Evolutionary conservation across 2,888 invertebrate genomes (phyloP).

Genomic region (Apotomis turbidana): DNA sequence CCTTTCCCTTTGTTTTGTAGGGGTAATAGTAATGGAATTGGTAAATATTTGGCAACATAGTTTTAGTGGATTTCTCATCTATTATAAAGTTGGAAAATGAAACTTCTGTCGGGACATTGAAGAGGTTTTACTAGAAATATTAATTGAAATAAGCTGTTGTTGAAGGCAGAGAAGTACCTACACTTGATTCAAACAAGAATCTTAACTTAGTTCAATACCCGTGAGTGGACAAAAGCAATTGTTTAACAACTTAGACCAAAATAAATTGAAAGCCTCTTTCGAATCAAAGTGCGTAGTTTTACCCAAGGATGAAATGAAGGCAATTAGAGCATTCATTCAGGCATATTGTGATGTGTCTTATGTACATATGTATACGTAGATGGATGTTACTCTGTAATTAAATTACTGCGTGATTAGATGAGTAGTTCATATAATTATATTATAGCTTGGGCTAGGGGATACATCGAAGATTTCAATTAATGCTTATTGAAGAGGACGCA

Average conservation of each 20-base stretch:
- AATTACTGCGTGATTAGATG: slow-evolving; percentile 35
- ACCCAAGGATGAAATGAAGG: neutral
- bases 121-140: too few relatives aligned
- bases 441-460: slow-evolving; percentile 5
- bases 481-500: neutral
- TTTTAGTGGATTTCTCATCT: too few relatives aligned
- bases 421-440: slow-evolving; percentile 33
- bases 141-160: too few relatives aligned
- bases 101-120: too few relatives aligned
- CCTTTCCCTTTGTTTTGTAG: slow-evolving; percentile 1
- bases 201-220: neutral
- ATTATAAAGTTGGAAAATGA: too few relatives aligned
- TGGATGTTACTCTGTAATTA: slow-evolving; percentile 23
- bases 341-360: neutral
- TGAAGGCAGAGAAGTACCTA: too few relatives aligned
- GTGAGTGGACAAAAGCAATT: neutral
- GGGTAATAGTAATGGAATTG: neutral
- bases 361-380: slow-evolving; percentile 1
- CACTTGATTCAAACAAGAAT: too few relatives aligned
- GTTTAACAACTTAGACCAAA: neutral
- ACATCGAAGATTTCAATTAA: slow-evolving; percentile 6
- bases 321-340: slow-evolving; percentile 10
- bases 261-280: neutral
- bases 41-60: neutral
- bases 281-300: neutral